A percentile compares a stretch with the other conserved stretches of the same genome.
Evolutionary conservation across 2,888 invertebrate genomes (phyloP).

Genomic region (Dryomyza anilis): DNA sequence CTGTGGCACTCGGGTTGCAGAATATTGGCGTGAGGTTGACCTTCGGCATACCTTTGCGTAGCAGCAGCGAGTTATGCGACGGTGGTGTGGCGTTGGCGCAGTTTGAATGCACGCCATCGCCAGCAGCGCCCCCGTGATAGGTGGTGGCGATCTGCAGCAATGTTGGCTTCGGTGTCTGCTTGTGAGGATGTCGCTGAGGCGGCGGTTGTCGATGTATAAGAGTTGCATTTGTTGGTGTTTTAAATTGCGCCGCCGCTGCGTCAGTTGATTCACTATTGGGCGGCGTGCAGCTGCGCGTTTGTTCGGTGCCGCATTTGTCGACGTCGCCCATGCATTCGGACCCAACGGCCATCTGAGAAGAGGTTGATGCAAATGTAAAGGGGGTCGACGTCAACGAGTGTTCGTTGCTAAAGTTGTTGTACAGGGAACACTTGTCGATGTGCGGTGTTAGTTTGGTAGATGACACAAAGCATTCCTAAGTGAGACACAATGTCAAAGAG

Average conservation of each 20-base stretch:
- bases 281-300: constrained; percentile 41
- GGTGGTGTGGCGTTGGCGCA: not conserved
- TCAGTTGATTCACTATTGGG: constrained; percentile 24
- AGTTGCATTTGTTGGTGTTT: constrained; percentile 46
- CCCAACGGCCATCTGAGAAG: not conserved
- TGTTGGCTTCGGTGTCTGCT: constrained; percentile 39
- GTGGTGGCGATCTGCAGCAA: constrained; percentile 42
- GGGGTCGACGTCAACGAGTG: too few relatives aligned
- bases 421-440: constrained; percentile 36
- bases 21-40: constrained; percentile 59
- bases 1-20: constrained; percentile 40
- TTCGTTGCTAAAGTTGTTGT: constrained; percentile 4
- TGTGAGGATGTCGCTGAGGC: constrained; percentile 22
- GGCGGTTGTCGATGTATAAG: too few relatives aligned
- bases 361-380: not conserved
- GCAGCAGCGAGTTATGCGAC: constrained; percentile 39
- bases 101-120: constrained; percentile 4
- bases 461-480: constrained; percentile 36
- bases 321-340: not conserved
- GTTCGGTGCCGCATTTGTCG: not conserved
- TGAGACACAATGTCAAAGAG: constrained; percentile 2
- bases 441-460: constrained; percentile 51
- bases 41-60: constrained; percentile 55
- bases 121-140: constrained; percentile 31
- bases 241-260: constrained; percentile 37